Base-by-base conservation (phyloP, 2,797 vertebrate genomes). In the Acanthornis magna region DNA sequence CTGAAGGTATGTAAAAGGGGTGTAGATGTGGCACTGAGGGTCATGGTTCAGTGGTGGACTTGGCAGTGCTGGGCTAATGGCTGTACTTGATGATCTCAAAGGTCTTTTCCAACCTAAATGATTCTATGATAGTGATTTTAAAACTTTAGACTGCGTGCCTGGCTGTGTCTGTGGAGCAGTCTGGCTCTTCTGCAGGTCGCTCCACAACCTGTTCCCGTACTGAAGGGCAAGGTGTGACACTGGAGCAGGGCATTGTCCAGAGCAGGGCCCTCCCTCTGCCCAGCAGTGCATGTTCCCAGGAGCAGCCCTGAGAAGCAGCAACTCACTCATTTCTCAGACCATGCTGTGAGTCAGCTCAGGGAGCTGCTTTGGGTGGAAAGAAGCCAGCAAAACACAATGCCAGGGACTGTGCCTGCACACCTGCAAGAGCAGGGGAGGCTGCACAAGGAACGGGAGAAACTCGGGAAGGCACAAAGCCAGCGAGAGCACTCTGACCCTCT, bases 401-500 rank as follows among this genome's bases (percentile, higher is more conserved):
- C 3, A 5, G 48, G 30, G 27, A 63, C 8, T 57, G 14, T 50
- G 42, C 36, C 80, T 57, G 9, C 32, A 30, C 16, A 30, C 53
- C 38, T 45, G 47, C n/a, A 48, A 47, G n/a, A 77, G 34, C 32
- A 36, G 53, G 36, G 62, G 43, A 18, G 36, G 29, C 30, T 72
- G 50, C 45, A 4, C 0, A 5, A 75, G 23, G 75, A 68, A 60
- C 30, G 19, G 58, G n/a, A 83, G 45, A 71, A 80, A 47, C 12
- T 13, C 40, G 47, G 13, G 29, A 68, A 88, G 51, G 21, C 63
- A 43, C 10, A 21, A 71, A 91, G 50, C 55, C 40, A 42, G n/a
- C 0, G 2, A 61, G 32, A 26, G 29, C 42, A 20, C 16, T 17
- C 14, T 0, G 0, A 16, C 26, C 47, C 0, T 2, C 26, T 74